A percentile compares a stretch with the other conserved stretches of the same genome.
Evolutionary conservation across 2,797 vertebrate genomes (phyloP).

Genomic region (Balearica regulorum): DNA sequence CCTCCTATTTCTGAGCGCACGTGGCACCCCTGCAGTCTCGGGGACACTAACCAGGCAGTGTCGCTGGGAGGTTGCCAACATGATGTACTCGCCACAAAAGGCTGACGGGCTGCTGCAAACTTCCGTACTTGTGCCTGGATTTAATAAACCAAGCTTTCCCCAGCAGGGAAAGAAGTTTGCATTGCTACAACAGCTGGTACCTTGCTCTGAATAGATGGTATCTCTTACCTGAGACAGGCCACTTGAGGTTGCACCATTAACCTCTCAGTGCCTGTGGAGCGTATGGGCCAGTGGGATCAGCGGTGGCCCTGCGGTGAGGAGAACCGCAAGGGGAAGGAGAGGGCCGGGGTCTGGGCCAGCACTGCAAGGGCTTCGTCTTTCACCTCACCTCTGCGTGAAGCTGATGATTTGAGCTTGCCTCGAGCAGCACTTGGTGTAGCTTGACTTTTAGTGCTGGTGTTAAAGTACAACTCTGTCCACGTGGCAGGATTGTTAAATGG

Average conservation of each 20-base stretch:
- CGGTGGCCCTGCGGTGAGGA: background rate
- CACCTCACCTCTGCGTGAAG: fast-evolving
- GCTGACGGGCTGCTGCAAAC: background rate
- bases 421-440: background rate
- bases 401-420: background rate
- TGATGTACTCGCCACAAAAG: fast-evolving
- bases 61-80: background rate
- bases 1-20: fast-evolving
- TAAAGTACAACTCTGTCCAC: background rate
- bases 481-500: background rate
- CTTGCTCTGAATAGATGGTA: background rate
- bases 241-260: background rate
- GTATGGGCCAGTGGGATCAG: background rate
- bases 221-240: background rate
- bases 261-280: fast-evolving
- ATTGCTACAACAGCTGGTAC: background rate
- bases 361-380: fast-evolving
- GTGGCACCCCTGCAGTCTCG: fast-evolving
- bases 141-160: background rate
- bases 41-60: too few species aligned
- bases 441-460: background rate
- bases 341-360: background rate
- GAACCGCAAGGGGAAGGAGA: fast-evolving
- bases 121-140: background rate
- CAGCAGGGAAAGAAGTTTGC: background rate